phyloP scores from a whole-genome alignment of 2,797 vertebrate genomes.

The Arnoldichthys spilopterus region DNA sequence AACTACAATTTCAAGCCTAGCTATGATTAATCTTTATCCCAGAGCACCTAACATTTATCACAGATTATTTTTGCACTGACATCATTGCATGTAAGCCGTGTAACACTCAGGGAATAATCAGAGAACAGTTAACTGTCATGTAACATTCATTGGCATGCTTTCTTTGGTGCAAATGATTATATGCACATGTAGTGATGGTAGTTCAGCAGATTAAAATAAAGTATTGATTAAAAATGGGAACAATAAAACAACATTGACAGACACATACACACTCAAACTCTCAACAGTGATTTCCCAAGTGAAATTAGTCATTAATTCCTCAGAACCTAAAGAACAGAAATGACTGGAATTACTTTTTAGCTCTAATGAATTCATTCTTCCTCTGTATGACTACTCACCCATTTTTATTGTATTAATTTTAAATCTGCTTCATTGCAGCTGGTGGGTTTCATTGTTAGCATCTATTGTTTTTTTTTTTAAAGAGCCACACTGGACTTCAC shows the following conservation, averaged over 20 bases:
- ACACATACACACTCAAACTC: slow-evolving; percentile 43
- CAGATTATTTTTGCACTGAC: slow-evolving; percentile 2
- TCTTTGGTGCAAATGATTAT: slow-evolving; percentile 25
- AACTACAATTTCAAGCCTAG: no score
- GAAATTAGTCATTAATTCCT: slow-evolving; percentile 71
- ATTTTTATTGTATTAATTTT: slow-evolving; percentile 26
- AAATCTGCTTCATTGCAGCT: slow-evolving; percentile 16
- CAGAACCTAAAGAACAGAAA: slow-evolving; percentile 30
- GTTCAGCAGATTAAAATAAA: slow-evolving; percentile 39
- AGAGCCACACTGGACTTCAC: not conserved
- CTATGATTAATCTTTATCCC: no score
- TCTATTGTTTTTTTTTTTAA: slow-evolving; percentile 3
- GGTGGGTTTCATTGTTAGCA: slow-evolving; percentile 4
- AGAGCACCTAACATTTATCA: slow-evolving; percentile 7
- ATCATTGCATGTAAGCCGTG: slow-evolving; percentile 16
- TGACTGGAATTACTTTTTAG: slow-evolving; percentile 33
- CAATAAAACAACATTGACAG: slow-evolving; percentile 19
- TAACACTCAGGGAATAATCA: slow-evolving; percentile 7
- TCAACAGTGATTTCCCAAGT: slow-evolving; percentile 73
- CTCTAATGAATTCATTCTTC: slow-evolving; percentile 41
- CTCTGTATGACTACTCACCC: slow-evolving; percentile 18
- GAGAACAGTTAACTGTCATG: slow-evolving; percentile 43
- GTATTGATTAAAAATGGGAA: slow-evolving; percentile 53
- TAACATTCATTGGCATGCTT: slow-evolving; percentile 38
- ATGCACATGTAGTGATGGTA: slow-evolving; percentile 17